Base-by-base conservation (phyloP, 2,888 invertebrate species). In the Chymomyza procnemis region DNA sequence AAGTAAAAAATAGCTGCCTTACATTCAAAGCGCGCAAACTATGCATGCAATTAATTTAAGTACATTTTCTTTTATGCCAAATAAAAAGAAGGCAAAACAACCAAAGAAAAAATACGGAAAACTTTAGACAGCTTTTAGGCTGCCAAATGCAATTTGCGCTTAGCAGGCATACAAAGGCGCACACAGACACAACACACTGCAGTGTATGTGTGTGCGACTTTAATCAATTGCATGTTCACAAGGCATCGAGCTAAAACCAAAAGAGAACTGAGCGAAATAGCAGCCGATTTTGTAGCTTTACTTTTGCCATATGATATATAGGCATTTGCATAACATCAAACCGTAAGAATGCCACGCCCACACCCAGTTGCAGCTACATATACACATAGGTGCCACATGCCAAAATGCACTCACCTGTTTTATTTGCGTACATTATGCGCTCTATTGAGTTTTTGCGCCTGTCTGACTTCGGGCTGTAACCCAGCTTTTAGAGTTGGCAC, bases 361-460 rank as follows among this genome's bases (percentile, higher is more conserved):
- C 48, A 12, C 47, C 21, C 19, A 46, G n/a, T n/a, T n/a, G n/a
- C 8, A 12, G 8, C 34, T 30, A 55, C 46, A 52, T 57, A 41
- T 19, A 12, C 14, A 41, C n/a, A 19, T 34, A 34, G 48, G 8
- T 61, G 61, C 56, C 60, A 19, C 50, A 61, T 56, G 34, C 34
- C 34, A 69, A 41, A 69, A 71, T 68, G 69, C 80, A 76, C 73
- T 69, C 85, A 85, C 80, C 85, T 81, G 74, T 85, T 76, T 85
- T 82, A 81, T 81, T 82, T 85, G 80, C 76, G 67, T 71, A 78
- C 73, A 85, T 81, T 83, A 81, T 85, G 72, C 81, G 73, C 85
- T 85, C 85, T 73, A 81, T 81, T 82, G 85, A 66, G 72, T 66
- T 74, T 47, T 72, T 65, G 72, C 69, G 69, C 76, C 19, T 19